Evolutionary conservation across 1,140 invertebrate species (phyloP).

Genomic region (Drosophila tropicalis): DNA sequence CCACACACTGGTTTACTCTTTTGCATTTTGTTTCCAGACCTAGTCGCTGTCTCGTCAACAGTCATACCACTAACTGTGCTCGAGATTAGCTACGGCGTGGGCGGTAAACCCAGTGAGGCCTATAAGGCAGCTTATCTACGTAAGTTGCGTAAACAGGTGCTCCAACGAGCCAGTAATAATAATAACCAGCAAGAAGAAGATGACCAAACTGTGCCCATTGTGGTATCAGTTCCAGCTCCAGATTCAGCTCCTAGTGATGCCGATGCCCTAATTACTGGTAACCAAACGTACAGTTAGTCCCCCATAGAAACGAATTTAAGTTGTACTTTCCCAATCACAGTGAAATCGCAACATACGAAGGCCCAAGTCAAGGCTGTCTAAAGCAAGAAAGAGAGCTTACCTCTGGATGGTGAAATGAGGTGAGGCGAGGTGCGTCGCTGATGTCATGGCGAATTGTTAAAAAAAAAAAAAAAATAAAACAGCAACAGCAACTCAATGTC

Average conservation of each 20-base stretch:
- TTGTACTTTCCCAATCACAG: slow-evolving; percentile 32
- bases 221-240: slow-evolving; percentile 28
- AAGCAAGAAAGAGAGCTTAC: not conserved
- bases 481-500: not conserved
- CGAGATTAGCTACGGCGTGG: slow-evolving; percentile 84
- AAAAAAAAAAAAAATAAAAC: slow-evolving; percentile 13
- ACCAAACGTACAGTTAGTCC: not conserved
- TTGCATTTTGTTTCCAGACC: slow-evolving; percentile 82
- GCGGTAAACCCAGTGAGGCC: slow-evolving; percentile 76
- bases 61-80: slow-evolving; percentile 87
- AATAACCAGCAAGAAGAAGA: not conserved
- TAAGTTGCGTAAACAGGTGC: slow-evolving; percentile 78
- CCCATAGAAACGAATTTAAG: not conserved
- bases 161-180: slow-evolving; percentile 36
- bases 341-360: slow-evolving; percentile 60
- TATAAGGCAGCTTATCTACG: slow-evolving; percentile 79
- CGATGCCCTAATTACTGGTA: slow-evolving; percentile 61
- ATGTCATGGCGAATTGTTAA: slow-evolving; percentile 6
- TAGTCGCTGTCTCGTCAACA: slow-evolving; percentile 87
- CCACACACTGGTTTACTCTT: not conserved
- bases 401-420: not conserved
- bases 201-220: slow-evolving; percentile 19
- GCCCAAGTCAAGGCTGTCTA: slow-evolving; percentile 64
- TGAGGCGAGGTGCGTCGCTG: slow-evolving; percentile 25
- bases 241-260: slow-evolving; percentile 43